Conservation (phyloP, 2,797 vertebrate genomes). For the Microctenopoma lineatum region DNA sequence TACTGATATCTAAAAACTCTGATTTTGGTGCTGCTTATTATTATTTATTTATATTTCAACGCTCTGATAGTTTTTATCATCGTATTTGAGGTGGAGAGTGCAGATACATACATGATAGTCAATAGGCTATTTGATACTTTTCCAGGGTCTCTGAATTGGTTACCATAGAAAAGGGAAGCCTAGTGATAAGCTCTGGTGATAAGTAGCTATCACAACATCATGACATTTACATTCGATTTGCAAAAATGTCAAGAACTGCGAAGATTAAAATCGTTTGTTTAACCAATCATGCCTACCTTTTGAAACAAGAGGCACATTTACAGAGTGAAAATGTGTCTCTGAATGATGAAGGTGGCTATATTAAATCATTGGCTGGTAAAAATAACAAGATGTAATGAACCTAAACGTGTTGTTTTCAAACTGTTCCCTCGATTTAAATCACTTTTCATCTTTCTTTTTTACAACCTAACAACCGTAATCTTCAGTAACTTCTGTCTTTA, state of each 20-base stretch:
- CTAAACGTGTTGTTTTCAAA: not conserved
- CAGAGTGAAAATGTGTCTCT: not conserved
- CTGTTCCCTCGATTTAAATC: not conserved
- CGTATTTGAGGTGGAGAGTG: not conserved
- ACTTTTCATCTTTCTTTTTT: not conserved
- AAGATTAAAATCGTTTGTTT: conserved; percentile 2
- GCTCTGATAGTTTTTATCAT: not conserved
- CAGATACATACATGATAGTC: not conserved
- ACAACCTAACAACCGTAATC: not conserved
- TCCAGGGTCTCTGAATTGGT: conserved; percentile 11
- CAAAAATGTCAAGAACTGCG: conserved; percentile 18
- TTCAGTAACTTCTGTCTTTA: conserved; percentile 2
- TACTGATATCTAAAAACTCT: not conserved
- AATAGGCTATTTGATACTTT: not conserved
- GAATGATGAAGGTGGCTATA: not conserved
- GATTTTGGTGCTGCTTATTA: too few species aligned
- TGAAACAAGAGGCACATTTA: not conserved
- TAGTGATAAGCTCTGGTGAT: not conserved
- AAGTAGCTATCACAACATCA: conserved; percentile 28
- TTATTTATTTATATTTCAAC: not conserved
- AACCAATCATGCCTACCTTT: not conserved
- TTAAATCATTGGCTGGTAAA: not conserved
- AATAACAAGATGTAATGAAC: not conserved
- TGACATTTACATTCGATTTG: conserved; percentile 31
- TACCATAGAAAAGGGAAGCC: conserved; percentile 42